Conservation (phyloP, 2,113 vertebrate genomes). For the Oreochromis niloticus region DNA sequence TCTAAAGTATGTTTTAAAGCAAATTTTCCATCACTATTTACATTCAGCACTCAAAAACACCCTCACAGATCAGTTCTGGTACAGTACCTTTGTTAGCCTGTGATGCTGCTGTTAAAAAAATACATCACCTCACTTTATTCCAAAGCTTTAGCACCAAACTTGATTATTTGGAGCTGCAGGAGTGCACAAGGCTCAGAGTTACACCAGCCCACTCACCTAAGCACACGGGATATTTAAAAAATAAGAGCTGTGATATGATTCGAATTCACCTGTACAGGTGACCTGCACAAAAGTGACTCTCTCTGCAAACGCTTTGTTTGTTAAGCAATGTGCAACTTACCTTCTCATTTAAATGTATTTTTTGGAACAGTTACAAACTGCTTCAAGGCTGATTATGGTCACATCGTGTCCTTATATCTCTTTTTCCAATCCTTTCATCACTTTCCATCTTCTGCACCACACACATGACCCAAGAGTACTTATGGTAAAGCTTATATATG, state of each 20-base stretch:
- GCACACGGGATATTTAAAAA: background rate
- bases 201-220: background rate
- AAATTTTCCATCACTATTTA: background rate
- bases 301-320: background rate
- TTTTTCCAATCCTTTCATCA: background rate
- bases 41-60: background rate
- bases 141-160: background rate
- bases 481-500: background rate
- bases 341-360: background rate
- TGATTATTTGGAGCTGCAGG: background rate
- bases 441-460: background rate
- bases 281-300: background rate
- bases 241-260: background rate
- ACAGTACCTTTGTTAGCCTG: background rate
- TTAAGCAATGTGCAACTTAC: background rate
- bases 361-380: background rate
- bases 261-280: background rate
- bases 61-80: background rate
- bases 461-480: background rate
- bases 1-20: background rate
- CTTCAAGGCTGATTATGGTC: background rate
- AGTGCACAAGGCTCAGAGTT: slow-evolving; percentile 9
- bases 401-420: background rate
- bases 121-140: background rate
- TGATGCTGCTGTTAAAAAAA: background rate